Evolutionary conservation across 2,797 vertebrate genomes (phyloP).

Genomic region (Cryptoprocta ferox): DNA sequence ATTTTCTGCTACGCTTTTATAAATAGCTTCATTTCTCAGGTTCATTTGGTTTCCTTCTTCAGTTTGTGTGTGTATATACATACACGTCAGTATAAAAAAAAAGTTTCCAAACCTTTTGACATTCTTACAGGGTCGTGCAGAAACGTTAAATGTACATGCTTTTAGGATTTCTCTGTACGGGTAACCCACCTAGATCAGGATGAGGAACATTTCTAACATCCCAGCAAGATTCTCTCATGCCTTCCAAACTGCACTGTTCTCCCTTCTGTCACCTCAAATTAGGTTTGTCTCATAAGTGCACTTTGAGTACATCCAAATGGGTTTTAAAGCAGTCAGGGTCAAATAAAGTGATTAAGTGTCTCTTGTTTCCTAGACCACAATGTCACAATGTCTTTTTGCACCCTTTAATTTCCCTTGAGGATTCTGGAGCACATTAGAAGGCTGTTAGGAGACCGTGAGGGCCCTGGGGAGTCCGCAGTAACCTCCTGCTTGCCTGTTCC

Average conservation of each 20-base stretch:
- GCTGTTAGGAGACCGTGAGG: no score
- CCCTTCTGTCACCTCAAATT: neutral
- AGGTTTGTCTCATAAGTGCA: neutral
- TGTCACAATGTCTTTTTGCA: neutral
- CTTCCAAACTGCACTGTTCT: neutral
- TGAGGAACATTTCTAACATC: neutral
- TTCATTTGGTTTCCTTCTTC: slow-evolving; percentile 25
- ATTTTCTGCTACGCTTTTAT: slow-evolving; percentile 18
- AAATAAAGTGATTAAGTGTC: neutral
- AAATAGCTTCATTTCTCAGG: neutral
- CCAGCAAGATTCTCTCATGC: neutral
- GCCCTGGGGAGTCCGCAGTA: neutral
- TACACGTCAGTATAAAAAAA: neutral
- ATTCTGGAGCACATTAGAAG: neutral
- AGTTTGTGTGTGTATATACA: neutral
- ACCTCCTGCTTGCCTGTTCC: neutral
- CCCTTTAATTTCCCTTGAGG: neutral
- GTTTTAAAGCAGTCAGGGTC: neutral
- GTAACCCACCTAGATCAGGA: neutral
- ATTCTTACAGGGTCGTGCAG: neutral
- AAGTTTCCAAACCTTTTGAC: neutral
- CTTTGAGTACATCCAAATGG: neutral
- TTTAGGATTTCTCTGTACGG: neutral
- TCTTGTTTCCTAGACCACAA: neutral
- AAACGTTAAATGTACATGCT: neutral